Conservation (phyloP, 2,797 vertebrate species). For the Salarias fasciatus region DNA sequence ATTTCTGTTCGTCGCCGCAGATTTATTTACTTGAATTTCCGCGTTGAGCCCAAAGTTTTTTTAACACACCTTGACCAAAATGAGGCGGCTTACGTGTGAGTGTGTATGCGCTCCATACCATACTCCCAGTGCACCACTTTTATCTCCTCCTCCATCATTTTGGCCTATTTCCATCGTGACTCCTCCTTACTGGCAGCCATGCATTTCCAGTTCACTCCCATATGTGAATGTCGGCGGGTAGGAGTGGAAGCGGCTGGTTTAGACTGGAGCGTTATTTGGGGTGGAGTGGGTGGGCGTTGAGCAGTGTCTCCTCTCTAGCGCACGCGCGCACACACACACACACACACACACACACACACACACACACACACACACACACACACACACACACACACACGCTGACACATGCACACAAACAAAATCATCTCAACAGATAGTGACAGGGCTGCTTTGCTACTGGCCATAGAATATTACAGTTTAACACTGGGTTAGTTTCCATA, state of each 20-base stretch:
- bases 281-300: constrained; percentile 69
- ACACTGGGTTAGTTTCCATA: constrained; percentile 79
- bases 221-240: constrained; percentile 76
- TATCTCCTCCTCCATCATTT: constrained; percentile 74
- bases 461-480: constrained; percentile 77
- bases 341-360: constrained; percentile 39
- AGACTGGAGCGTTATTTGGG: constrained; percentile 72
- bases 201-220: constrained; percentile 77
- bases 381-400: constrained; percentile 11
- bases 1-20: constrained; percentile 2
- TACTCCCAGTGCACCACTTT: constrained; percentile 43
- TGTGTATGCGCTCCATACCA: constrained; percentile 32
- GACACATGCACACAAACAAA: constrained; percentile 47
- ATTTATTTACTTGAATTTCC: constrained; percentile 42
- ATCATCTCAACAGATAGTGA: constrained; percentile 76
- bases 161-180: constrained; percentile 77
- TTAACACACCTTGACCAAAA: constrained; percentile 47
- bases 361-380: constrained; percentile 22
- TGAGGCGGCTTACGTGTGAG: constrained; percentile 34
- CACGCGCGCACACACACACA: constrained; percentile 17
- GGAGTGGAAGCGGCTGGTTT: constrained; percentile 69
- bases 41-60: constrained; percentile 34
- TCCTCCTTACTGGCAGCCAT: constrained; percentile 72
- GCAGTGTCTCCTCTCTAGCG: constrained; percentile 38
- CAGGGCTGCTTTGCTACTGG: constrained; percentile 71